Evolutionary conservation across 2,113 vertebrate genomes (phyloP).

Genomic region (Corydoras sp.): DNA sequence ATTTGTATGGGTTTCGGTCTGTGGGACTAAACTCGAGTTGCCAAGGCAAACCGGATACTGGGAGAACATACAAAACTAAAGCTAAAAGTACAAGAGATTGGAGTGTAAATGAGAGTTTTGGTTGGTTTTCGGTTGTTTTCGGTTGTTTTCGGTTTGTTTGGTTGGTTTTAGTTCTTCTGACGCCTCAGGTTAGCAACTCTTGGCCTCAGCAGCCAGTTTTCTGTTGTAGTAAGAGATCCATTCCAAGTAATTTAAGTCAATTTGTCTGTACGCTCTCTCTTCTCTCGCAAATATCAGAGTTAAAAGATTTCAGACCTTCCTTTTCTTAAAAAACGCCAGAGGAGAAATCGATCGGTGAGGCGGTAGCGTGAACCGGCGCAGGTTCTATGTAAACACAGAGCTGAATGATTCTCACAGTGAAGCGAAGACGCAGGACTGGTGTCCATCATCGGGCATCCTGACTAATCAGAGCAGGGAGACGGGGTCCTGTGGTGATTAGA

Average conservation of each 20-base stretch:
- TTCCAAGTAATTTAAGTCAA: not conserved
- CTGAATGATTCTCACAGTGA: constrained; percentile 3
- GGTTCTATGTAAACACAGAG: not conserved
- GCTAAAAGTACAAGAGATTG: no score
- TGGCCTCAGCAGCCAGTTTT: not conserved
- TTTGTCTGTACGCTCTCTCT: not conserved
- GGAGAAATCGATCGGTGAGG: not conserved
- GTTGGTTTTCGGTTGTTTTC: no score
- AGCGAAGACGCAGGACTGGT: constrained; percentile 2
- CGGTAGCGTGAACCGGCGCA: not conserved
- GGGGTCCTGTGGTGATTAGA: constrained; percentile 47
- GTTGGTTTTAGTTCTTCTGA: not conserved
- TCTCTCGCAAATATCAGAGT: not conserved
- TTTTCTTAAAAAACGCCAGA: not conserved
- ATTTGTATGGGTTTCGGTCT: no score
- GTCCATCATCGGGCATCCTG: constrained; percentile 35
- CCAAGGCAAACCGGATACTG: no score
- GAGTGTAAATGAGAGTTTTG: no score
- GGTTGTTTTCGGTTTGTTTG: no score
- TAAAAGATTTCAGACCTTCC: not conserved
- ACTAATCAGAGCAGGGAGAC: constrained; percentile 34
- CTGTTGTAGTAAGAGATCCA: not conserved
- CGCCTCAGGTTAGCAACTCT: not conserved
- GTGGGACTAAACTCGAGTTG: no score
- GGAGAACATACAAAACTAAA: no score